Percentiles rank a stretch among this genome's conserved stretches.
Evolutionary conservation across 2,888 invertebrate genomes (phyloP).

Genomic region (Liposcelis brunnea): DNA sequence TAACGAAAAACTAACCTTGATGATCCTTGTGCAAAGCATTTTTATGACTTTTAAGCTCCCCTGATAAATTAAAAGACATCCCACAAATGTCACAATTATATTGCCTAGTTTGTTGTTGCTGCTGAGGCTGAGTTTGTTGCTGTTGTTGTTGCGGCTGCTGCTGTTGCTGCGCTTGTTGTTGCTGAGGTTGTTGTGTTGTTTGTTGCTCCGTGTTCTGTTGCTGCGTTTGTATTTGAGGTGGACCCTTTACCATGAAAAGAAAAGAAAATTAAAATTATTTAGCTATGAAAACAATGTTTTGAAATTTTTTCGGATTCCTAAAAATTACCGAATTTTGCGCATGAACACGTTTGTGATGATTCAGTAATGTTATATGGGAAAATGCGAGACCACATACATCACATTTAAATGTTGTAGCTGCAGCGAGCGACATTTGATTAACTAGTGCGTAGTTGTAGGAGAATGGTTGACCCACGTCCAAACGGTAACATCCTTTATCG

Average conservation of each 20-base stretch:
- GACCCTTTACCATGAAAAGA: neutral
- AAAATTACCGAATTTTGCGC: slow-evolving; percentile 9
- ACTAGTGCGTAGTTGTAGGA: slow-evolving; percentile 64
- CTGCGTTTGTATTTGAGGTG: neutral
- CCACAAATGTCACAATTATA: slow-evolving; percentile 32
- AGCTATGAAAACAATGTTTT: neutral
- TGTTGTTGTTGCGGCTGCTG: slow-evolving; percentile 14
- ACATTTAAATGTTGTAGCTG: slow-evolving; percentile 63
- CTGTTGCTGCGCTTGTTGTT: no score
- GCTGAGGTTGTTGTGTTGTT: slow-evolving; percentile 3
- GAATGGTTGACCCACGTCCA: slow-evolving; percentile 28
- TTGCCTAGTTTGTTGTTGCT: slow-evolving; percentile 27
- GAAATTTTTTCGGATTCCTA: no score
- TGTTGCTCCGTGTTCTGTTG: slow-evolving; percentile 30
- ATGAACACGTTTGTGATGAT: slow-evolving; percentile 71
- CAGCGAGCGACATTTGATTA: slow-evolving; percentile 68
- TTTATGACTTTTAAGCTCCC: slow-evolving; percentile 31
- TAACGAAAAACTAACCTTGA: slow-evolving; percentile 4
- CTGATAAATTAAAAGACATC: slow-evolving; percentile 28
- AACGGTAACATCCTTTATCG: slow-evolving; percentile 31
- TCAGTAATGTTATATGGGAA: slow-evolving; percentile 61
- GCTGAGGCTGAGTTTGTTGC: slow-evolving; percentile 17
- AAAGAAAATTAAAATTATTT: neutral
- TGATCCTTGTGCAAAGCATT: slow-evolving; percentile 14
- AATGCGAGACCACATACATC: slow-evolving; percentile 77